These are phyloP conservation scores for Coregonus suidteri DNA, from an alignment of 2,797 vertebrate genomes.

Conservation along the genomic window DNA sequence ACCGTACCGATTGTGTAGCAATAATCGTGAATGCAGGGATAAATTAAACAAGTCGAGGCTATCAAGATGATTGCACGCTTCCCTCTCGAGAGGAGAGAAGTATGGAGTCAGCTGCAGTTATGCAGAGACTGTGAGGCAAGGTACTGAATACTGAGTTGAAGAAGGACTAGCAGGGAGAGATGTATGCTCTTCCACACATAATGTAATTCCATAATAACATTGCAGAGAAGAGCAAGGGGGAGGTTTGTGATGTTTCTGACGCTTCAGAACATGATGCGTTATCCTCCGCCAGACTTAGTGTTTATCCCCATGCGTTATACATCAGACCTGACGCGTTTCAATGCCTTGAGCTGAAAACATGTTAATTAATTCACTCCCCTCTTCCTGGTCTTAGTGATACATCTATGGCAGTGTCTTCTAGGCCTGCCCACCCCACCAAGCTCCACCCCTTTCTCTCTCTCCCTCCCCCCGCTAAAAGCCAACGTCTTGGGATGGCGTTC, in stretches of 20 bases:
- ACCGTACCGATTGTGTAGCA: not conserved
- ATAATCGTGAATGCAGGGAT: slow-evolving; percentile 50
- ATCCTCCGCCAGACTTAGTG: slow-evolving; percentile 7
- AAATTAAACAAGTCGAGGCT: slow-evolving; percentile 54
- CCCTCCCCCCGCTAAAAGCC: slow-evolving; percentile 42
- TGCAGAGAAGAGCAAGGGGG: slow-evolving; percentile 28
- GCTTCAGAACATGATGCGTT: not conserved
- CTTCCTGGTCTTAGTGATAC: slow-evolving; percentile 42
- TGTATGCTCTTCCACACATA: slow-evolving; percentile 35
- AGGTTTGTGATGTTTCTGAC: slow-evolving; percentile 32
- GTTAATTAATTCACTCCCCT: slow-evolving; percentile 35
- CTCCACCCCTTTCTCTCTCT: not conserved
- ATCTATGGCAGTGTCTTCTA: slow-evolving; percentile 27
- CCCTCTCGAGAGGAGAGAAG: slow-evolving; percentile 39
- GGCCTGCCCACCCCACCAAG: slow-evolving; percentile 4
- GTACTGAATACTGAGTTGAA: slow-evolving; percentile 11
- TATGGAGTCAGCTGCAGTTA: slow-evolving; percentile 38
- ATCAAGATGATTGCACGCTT: slow-evolving; percentile 61
- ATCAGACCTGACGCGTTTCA: slow-evolving; percentile 23
- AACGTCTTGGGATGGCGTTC: slow-evolving; percentile 54
- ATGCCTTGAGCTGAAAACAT: slow-evolving; percentile 28
- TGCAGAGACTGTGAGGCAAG: slow-evolving; percentile 1
- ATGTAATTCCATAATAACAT: slow-evolving; percentile 55
- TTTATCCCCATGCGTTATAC: slow-evolving; percentile 20
- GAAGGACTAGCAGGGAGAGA: slow-evolving; percentile 49